phyloP scores from a whole-genome alignment of 2,797 vertebrate genomes.

The Typhlichthys subterraneus region DNA sequence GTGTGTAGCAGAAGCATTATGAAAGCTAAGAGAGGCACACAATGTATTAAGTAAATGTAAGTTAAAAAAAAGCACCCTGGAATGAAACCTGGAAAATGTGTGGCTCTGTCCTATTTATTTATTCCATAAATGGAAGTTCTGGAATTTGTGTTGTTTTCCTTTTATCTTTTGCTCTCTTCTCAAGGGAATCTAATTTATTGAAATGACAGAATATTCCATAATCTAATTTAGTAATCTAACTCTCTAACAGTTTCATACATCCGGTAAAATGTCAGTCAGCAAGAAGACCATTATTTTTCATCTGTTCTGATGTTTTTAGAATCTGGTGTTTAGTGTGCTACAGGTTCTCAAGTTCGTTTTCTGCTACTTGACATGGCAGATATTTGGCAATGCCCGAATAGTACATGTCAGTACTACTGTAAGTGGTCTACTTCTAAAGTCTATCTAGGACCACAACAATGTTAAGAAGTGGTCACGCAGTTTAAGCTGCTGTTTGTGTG shows the following conservation, averaged over 20 bases:
- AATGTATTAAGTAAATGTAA: neutral
- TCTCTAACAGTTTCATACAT: too few relatives aligned
- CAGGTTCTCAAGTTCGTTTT: too few relatives aligned
- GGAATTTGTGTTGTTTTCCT: neutral
- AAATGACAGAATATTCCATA: neutral
- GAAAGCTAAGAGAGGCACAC: slow-evolving; percentile 19
- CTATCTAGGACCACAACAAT: too few relatives aligned
- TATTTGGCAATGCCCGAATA: too few relatives aligned
- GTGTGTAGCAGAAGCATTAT: slow-evolving; percentile 12
- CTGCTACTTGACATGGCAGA: neutral
- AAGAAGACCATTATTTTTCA: too few relatives aligned
- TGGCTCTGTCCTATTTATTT: neutral
- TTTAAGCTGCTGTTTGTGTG: slow-evolving; percentile 5
- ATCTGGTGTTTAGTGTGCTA: too few relatives aligned
- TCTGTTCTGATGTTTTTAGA: too few relatives aligned
- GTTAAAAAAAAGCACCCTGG: too few relatives aligned
- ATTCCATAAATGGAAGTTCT: slow-evolving; percentile 20
- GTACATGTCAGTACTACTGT: too few relatives aligned
- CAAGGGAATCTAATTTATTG: neutral
- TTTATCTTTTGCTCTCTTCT: neutral
- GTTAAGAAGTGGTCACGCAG: too few relatives aligned
- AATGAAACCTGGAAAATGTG: slow-evolving; percentile 16
- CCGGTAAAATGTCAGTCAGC: neutral
- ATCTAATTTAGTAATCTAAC: too few relatives aligned
- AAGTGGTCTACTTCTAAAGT: too few relatives aligned